Evolutionary conservation across 23 tunicate genomes (phyloP), one percentile per base, ranked within the genome.

Genomic region (Ciona savignyi): DNA sequence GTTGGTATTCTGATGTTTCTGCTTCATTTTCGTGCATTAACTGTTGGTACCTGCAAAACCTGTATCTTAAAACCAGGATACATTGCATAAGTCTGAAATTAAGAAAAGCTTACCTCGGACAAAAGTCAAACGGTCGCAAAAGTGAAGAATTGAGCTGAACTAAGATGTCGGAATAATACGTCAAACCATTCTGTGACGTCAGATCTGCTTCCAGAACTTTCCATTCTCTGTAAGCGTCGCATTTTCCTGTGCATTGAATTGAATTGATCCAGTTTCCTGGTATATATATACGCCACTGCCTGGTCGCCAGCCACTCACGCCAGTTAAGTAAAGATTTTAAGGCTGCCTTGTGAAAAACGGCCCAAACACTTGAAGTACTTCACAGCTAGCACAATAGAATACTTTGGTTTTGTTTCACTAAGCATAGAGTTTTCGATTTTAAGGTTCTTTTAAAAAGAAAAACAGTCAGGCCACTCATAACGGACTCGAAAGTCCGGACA

Each of bases 31-130:
- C 26, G 34, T 70, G 65, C 32, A 70, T 61, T 4, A 33, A 2
- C 22, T 27, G 64, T 4, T 23, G 6, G 29, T 78, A 80, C 63
- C 81, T 81, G 74, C n/a, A n/a, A n/a, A n/a, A n/a, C n/a, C n/a
- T n/a, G n/a, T n/a, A n/a, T n/a, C n/a, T n/a, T n/a, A n/a, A n/a
- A n/a, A n/a, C n/a, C n/a, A n/a, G n/a, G n/a, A n/a, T n/a, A n/a
- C n/a, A n/a, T n/a, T n/a, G n/a, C n/a, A n/a, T n/a, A n/a, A n/a
- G n/a, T n/a, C n/a, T n/a, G n/a, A n/a, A n/a, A n/a, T n/a, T n/a
- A n/a, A n/a, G n/a, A 20, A 6, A 20, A n/a, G 15, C 51, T 33
- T 77, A 34, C 74, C 77, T 61, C 27, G 64, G 27, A 61, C 67
- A 70, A 70, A 51, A 25, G 1, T 79, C 68, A 29, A 62, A 61